These are phyloP conservation scores for Margaritifera margaritifera DNA, from an alignment of 2,888 invertebrate species.

Conservation along the genomic window DNA sequence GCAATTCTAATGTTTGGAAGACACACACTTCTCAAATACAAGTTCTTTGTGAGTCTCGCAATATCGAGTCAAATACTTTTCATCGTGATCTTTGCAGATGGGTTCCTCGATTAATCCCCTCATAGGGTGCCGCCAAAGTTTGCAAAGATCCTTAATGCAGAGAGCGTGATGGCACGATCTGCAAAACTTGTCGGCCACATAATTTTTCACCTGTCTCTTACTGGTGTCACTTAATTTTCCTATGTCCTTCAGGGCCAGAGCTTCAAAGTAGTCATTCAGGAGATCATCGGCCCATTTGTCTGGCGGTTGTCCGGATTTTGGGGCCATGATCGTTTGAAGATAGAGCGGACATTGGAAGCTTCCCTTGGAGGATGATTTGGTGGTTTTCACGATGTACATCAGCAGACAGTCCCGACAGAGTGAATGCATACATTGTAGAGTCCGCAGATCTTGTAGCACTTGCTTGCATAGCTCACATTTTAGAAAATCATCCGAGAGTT, in stretches of 20 bases:
- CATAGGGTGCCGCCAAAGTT: conserved; percentile 24
- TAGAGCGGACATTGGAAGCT: conserved; percentile 30
- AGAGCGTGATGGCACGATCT: conserved; percentile 38
- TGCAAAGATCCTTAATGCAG: conserved; percentile 27
- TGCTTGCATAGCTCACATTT: conserved; percentile 35
- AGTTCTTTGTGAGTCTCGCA: conserved; percentile 41
- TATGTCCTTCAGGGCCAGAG: conserved; percentile 25
- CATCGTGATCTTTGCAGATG: conserved; percentile 32
- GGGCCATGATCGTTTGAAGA: conserved; percentile 18
- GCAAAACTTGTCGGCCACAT: conserved; percentile 37
- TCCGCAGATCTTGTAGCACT: conserved; percentile 22
- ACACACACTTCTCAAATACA: conserved; percentile 39
- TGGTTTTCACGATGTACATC: conserved; percentile 23
- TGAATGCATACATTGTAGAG: conserved; percentile 30
- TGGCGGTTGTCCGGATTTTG: conserved; percentile 9
- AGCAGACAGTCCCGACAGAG: conserved; percentile 29
- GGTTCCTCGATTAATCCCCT: conserved; percentile 32
- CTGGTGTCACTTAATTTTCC: conserved; percentile 40
- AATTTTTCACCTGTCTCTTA: conserved; percentile 25
- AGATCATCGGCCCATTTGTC: conserved; percentile 29
- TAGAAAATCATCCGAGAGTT: conserved; percentile 20
- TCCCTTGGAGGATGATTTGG: neutral
- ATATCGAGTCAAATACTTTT: conserved; percentile 33
- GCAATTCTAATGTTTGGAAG: conserved; percentile 34
- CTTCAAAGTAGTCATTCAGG: conserved; percentile 32